Percentiles rank a stretch among this genome's conserved stretches.
Conservation (phyloP, 2,797 vertebrate genomes). For the Pteropus rufus region DNA sequence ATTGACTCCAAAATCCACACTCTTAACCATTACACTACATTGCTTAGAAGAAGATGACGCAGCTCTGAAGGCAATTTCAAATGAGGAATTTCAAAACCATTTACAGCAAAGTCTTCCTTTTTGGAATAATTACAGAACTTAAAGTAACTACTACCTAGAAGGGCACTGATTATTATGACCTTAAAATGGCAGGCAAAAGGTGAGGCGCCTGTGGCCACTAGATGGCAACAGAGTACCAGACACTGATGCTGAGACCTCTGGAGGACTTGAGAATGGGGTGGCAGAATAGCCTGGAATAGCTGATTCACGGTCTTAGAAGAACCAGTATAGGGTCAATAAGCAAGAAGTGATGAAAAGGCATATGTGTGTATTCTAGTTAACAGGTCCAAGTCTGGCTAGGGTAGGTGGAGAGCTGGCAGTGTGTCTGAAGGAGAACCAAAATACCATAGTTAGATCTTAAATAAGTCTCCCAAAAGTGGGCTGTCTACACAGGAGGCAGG, state of each 20-base stretch:
- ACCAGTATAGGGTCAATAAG: not conserved
- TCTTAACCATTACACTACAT: not conserved
- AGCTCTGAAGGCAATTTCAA: not conserved
- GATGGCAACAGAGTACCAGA: slow-evolving; percentile 4
- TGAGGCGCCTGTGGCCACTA: not conserved
- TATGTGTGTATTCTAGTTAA: not conserved
- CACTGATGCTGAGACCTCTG: accelerated
- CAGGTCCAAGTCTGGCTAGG: not conserved
- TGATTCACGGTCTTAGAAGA: not conserved
- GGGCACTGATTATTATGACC: not conserved
- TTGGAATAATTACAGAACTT: not conserved
- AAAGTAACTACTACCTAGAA: not conserved
- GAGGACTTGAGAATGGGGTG: not conserved
- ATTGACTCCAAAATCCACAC: not conserved
- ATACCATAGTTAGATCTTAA: not conserved
- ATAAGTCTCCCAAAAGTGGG: not conserved
- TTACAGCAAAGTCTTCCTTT: not conserved
- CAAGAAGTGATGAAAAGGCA: not conserved
- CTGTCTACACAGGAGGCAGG: not conserved
- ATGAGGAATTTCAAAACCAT: not conserved
- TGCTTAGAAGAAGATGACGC: not conserved
- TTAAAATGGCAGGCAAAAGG: not conserved
- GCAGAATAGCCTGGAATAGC: not conserved
- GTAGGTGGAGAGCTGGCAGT: not conserved
- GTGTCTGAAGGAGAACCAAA: not conserved